Conservation (phyloP, 1,140 invertebrate genomes). For the Doryteuthis pealeii region DNA sequence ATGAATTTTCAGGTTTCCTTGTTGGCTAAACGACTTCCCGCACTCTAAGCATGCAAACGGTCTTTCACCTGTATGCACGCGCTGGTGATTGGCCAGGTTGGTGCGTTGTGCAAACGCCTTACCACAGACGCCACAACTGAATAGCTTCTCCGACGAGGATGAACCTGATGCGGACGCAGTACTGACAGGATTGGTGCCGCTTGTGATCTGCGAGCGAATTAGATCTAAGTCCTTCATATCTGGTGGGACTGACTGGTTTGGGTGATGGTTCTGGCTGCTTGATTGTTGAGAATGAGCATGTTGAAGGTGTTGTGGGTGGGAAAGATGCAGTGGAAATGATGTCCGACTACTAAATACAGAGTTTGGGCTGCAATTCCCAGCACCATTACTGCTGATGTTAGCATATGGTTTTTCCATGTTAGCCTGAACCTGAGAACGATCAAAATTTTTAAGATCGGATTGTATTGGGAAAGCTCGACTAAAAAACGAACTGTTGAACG, state of each 20-base stretch:
- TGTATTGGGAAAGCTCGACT: slow-evolving; percentile 48
- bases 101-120: slow-evolving; percentile 84
- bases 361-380: slow-evolving; percentile 61
- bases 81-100: slow-evolving; percentile 86
- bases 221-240: slow-evolving; percentile 27
- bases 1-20: slow-evolving; percentile 24
- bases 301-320: slow-evolving; percentile 37
- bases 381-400: slow-evolving; percentile 21
- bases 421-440: slow-evolving; percentile 20
- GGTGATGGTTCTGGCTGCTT: slow-evolving; percentile 77
- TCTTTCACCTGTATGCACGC: slow-evolving; percentile 92
- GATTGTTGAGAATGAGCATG: slow-evolving; percentile 96
- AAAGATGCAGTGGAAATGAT: slow-evolving; percentile 21
- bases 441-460: slow-evolving; percentile 72
- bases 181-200: too few relatives aligned
- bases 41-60: slow-evolving; percentile 68
- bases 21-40: slow-evolving; percentile 26
- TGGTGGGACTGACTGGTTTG: slow-evolving; percentile 13
- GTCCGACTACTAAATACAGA: background rate
- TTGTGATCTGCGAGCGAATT: slow-evolving; percentile 17
- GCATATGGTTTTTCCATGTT: slow-evolving; percentile 17
- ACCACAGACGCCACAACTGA: slow-evolving; percentile 69
- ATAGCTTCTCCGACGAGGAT: slow-evolving; percentile 22
- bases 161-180: background rate
- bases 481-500: slow-evolving; percentile 27